Evolutionary conservation across 2,888 invertebrate species (phyloP), one percentile per base, ranked within the genome.

Genomic region (Emmelina monodactyla): DNA sequence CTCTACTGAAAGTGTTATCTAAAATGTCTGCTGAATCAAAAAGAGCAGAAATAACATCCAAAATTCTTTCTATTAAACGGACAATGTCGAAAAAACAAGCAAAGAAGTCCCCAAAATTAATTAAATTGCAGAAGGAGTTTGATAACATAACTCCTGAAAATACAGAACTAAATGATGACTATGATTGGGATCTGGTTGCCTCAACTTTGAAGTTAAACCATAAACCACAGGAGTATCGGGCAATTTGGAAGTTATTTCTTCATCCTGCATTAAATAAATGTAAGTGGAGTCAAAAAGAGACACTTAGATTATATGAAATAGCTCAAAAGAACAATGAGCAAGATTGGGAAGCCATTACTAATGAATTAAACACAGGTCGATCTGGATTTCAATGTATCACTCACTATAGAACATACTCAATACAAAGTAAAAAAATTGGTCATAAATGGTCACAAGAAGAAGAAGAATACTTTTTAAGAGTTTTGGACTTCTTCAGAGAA

Each of bases 351-450:
- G 37, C 46, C 1, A 86, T 92, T 37, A 86, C 89, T 0, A 38
- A 48, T 9, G 55, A 75, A 44, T 55, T 91, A 10, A 61, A 67
- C 1, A 84, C 82, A 2, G 69, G 75, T 4, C 78, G 91, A 32
- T 84, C 87, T 1, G 85, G 83, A 1, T 89, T 88, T 51, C 86
- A 88, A 46, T 87, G 88, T 47, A 88, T 88, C 56, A 79, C 87
- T 2, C 85, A 88, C 47, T 87, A 82, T 49, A 80, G 84, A 31
- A 83, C 83, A 2, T 81, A 80, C 25, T 63, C 82, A 48, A 55
- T 52, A n/a, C n/a, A n/a, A 28, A 64, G 54, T 19, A 47, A 49
- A 10, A 50, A 49, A 3, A 53, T 47, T 16, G 60, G 64, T 1
- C 61, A 59, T 1, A 83, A 80, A 42, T 94, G 93, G 88, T 79